A percentile compares a stretch with the other conserved stretches of the same genome.
These are phyloP conservation scores for Athene noctua DNA, from an alignment of 2,113 vertebrate species.

Conservation along the genomic window DNA sequence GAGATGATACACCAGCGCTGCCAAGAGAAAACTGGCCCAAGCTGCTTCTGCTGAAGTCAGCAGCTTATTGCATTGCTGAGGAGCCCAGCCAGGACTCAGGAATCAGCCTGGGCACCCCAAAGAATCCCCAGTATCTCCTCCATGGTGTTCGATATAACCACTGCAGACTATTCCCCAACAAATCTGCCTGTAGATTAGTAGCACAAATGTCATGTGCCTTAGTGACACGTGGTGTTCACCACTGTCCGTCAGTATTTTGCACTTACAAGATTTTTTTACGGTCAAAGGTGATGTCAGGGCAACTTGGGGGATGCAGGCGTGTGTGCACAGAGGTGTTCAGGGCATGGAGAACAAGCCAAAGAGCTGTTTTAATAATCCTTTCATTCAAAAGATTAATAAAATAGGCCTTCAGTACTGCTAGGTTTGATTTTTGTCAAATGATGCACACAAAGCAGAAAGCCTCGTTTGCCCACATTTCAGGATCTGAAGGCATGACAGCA, in stretches of 20 bases:
- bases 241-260: fast-evolving
- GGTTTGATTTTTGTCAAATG: constrained; percentile 22
- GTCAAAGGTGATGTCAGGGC: constrained; percentile 14
- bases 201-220: background rate
- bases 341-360: background rate
- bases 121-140: background rate
- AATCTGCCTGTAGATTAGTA: background rate
- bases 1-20: background rate
- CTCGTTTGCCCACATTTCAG: background rate
- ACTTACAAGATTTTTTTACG: background rate
- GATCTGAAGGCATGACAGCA: constrained; percentile 27
- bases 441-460: constrained; percentile 37
- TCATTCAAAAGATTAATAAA: constrained; percentile 41
- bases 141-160: background rate
- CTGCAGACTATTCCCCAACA: background rate
- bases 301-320: background rate
- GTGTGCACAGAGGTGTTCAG: background rate
- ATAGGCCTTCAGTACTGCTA: constrained; percentile 32
- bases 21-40: background rate
- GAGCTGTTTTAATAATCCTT: constrained; percentile 12
- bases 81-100: background rate
- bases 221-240: fast-evolving
- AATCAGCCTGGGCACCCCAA: background rate
- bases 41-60: constrained; percentile 32
- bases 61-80: background rate